Conservation (phyloP, 23 tunicate genomes). For the Styela plicata region DNA sequence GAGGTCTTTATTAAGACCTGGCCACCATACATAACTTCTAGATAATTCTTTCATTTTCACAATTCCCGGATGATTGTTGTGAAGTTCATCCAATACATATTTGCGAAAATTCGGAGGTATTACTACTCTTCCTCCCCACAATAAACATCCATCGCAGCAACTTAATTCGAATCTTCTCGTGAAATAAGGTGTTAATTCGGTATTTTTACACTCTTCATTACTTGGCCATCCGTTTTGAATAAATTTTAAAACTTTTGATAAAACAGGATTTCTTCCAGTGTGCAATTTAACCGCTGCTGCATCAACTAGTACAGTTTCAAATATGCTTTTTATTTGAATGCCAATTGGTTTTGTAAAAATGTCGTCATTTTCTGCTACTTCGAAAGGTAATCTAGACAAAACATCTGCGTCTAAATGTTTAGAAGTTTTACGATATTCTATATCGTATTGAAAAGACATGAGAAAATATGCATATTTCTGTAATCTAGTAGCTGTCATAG, state of each 20-base stretch:
- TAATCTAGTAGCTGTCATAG: neutral
- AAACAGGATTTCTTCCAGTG: too few relatives aligned
- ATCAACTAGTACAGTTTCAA: too few relatives aligned
- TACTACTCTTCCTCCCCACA: neutral
- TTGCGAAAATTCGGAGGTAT: neutral
- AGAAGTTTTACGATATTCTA: neutral
- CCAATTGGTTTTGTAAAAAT: too few relatives aligned
- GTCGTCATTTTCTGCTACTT: too few relatives aligned
- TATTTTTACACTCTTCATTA: neutral
- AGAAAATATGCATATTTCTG: neutral
- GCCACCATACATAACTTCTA: neutral
- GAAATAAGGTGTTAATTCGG: neutral
- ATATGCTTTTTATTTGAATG: neutral
- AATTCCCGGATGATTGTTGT: neutral
- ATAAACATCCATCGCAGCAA: neutral
- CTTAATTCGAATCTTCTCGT: neutral
- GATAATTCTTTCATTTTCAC: neutral
- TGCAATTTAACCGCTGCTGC: too few relatives aligned
- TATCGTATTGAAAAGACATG: neutral
- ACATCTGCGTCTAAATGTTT: neutral
- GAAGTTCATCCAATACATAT: neutral
- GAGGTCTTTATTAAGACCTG: neutral
- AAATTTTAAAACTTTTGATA: too few relatives aligned
- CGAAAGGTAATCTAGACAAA: neutral
- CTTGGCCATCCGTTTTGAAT: neutral